These are phyloP conservation scores for Rostratula benghalensis DNA, from an alignment of 2,113 vertebrate genomes.

Conservation along the genomic window DNA sequence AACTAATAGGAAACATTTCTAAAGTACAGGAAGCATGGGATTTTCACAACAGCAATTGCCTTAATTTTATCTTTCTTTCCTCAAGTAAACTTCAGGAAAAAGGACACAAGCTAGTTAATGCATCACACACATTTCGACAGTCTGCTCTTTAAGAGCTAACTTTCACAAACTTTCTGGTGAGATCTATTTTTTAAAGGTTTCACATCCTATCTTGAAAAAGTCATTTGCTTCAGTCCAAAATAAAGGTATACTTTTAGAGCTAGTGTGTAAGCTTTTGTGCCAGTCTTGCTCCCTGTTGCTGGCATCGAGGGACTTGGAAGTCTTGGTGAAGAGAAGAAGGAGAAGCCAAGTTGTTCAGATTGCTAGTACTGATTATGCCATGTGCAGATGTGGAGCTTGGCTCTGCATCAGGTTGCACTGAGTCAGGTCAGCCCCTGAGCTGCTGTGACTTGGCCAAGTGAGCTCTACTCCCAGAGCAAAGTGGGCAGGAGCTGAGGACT, in stretches of 20 bases:
- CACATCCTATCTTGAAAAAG: neutral
- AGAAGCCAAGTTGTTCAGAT: neutral
- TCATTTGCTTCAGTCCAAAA: neutral
- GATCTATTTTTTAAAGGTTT: neutral
- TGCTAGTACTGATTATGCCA: neutral
- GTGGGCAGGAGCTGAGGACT: rapidly evolving
- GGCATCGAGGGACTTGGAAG: neutral
- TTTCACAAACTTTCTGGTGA: neutral
- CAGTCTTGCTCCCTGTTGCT: neutral
- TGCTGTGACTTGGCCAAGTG: neutral
- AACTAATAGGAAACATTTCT: neutral
- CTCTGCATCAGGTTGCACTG: neutral
- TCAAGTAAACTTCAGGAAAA: neutral
- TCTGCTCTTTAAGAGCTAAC: neutral
- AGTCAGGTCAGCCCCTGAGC: neutral
- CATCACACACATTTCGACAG: neutral
- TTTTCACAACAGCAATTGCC: neutral
- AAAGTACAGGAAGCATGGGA: neutral
- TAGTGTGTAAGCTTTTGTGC: neutral
- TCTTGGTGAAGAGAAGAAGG: neutral
- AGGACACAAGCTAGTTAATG: neutral
- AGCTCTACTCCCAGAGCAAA: neutral
- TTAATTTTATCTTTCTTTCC: neutral
- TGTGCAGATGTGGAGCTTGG: rapidly evolving
- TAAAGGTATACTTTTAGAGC: neutral